Percentiles rank a stretch among this genome's conserved stretches.
phyloP scores from a whole-genome alignment of 2,888 invertebrate species.

The Thumatha senex region DNA sequence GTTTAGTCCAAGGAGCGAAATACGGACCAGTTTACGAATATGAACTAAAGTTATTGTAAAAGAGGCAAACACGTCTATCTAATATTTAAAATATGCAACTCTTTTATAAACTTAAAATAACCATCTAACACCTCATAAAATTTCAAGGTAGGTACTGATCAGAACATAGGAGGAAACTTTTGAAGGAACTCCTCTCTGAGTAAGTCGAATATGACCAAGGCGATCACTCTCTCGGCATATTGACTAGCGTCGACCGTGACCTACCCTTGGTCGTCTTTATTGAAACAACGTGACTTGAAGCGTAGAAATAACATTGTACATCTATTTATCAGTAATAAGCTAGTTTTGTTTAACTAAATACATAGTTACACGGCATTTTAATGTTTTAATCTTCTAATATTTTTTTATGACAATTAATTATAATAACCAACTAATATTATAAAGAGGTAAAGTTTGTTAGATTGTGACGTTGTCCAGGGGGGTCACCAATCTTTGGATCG shows the following conservation, averaged over 20 bases:
- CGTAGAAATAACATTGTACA: no score
- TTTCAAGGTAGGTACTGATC: background rate
- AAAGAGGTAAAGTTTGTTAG: background rate
- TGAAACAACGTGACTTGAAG: conserved; percentile 1
- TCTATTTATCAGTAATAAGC: no score
- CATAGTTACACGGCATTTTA: no score
- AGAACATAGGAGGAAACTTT: conserved; percentile 14
- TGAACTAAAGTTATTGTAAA: background rate
- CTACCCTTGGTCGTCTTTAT: conserved; percentile 17
- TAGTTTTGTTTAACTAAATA: background rate
- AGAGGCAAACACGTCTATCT: no score
- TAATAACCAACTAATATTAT: background rate
- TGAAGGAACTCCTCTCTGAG: conserved; percentile 19
- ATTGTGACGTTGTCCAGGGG: no score
- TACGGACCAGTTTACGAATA: no score
- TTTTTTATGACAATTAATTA: no score
- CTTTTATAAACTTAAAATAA: background rate
- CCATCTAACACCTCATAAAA: background rate
- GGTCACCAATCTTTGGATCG: no score
- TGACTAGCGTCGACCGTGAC: conserved; percentile 30
- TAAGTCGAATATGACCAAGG: conserved; percentile 7
- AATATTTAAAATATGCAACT: no score
- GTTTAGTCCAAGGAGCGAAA: no score
- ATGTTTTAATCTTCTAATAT: no score
- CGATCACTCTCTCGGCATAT: conserved; percentile 20